phyloP scores from a whole-genome alignment of 1,140 invertebrate species.

The Habropoda laboriosa region DNA sequence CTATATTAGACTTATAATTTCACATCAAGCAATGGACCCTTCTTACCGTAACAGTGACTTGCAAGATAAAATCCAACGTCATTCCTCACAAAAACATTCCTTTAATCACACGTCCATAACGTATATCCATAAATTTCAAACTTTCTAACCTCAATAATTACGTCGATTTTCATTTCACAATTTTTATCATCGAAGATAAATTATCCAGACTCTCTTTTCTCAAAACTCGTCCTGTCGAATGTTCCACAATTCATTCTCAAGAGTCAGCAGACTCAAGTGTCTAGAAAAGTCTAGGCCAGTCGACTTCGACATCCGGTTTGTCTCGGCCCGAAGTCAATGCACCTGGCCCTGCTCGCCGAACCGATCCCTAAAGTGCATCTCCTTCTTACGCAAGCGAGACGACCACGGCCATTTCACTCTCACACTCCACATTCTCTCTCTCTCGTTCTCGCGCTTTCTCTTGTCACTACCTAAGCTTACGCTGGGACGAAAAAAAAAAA shows the following conservation, averaged over 20 bases:
- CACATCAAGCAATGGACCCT: neutral
- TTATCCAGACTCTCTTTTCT: too few relatives aligned
- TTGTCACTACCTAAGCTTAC: conserved; percentile 35
- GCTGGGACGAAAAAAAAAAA: conserved; percentile 57
- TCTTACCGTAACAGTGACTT: neutral
- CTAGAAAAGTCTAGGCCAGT: conserved; percentile 54
- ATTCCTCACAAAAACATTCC: neutral
- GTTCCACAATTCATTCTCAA: neutral
- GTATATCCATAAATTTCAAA: too few relatives aligned
- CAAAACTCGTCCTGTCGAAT: too few relatives aligned
- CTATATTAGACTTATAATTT: conserved; percentile 27
- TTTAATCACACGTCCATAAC: too few relatives aligned
- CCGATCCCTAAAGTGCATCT: conserved; percentile 55
- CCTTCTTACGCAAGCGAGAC: conserved; percentile 56
- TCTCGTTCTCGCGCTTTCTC: neutral
- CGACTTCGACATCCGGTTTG: conserved; percentile 64
- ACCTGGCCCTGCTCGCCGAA: conserved; percentile 58
- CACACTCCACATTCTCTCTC: neutral
- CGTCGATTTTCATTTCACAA: neutral
- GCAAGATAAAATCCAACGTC: too few relatives aligned
- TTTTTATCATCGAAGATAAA: neutral
- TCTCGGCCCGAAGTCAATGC: conserved; percentile 61
- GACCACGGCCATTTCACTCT: conserved; percentile 3
- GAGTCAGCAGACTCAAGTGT: neutral
- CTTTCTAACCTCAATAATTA: too few relatives aligned